Evolutionary conservation across 2,797 vertebrate species (phyloP).

Genomic region (Vultur gryphus): DNA sequence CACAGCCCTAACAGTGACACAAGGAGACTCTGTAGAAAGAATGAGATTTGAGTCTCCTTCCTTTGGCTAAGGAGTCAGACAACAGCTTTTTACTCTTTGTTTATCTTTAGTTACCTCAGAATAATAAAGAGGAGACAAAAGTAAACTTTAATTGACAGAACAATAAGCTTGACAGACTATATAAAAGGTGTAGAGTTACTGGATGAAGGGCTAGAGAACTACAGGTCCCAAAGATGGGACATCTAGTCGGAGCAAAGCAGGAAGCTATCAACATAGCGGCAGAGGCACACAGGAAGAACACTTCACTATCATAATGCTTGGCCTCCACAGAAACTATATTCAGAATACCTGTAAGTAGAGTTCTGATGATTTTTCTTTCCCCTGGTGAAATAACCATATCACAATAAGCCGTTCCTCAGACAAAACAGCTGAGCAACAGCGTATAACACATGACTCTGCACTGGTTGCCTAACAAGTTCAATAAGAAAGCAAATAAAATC

Average conservation of each 20-base stretch:
- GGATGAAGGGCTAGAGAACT: not conserved
- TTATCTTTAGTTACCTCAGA: not conserved
- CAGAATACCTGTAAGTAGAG: not conserved
- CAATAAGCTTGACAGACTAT: not conserved
- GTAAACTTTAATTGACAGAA: not conserved
- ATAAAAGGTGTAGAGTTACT: not conserved
- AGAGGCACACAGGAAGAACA: not conserved
- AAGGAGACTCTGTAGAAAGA: not conserved
- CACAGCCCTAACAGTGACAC: not conserved
- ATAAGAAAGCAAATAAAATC: not conserved
- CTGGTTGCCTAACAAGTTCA: not conserved
- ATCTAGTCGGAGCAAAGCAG: not conserved
- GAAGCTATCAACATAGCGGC: not conserved
- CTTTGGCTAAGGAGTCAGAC: not conserved
- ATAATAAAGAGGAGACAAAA: not conserved
- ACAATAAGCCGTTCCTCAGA: not conserved
- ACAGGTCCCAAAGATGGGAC: not conserved
- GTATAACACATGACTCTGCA: not conserved
- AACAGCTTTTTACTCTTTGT: not conserved
- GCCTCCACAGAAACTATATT: not conserved
- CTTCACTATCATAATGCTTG: not conserved
- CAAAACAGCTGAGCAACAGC: not conserved
- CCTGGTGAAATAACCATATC: not conserved
- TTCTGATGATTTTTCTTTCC: not conserved
- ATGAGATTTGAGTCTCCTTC: not conserved